Conservation (phyloP, 2,797 vertebrate genomes). For the Hoplostethus atlanticus region DNA sequence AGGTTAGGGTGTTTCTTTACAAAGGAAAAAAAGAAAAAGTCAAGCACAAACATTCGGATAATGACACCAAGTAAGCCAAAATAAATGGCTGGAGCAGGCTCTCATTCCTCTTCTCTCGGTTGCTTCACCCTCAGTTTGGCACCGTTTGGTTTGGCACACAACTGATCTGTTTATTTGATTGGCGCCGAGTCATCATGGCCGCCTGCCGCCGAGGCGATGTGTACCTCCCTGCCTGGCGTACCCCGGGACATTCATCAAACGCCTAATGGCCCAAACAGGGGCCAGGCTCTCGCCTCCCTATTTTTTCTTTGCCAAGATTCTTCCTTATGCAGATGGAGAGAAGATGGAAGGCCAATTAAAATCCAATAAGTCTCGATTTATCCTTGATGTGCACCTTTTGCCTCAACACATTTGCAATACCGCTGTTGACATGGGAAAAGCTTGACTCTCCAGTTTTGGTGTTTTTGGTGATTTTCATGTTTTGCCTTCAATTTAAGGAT, state of each 20-base stretch:
- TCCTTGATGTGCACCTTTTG: conserved; percentile 37
- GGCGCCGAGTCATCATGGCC: conserved; percentile 58
- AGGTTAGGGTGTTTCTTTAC: background rate
- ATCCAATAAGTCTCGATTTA: conserved; percentile 63
- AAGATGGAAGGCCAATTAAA: conserved; percentile 60
- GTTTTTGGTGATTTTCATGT: too few species aligned
- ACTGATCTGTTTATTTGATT: conserved; percentile 71
- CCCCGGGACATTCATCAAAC: conserved; percentile 69
- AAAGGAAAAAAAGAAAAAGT: background rate
- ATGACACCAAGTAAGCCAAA: conserved; percentile 7
- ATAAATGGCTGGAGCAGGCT: conserved; percentile 24
- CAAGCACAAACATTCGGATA: conserved; percentile 17
- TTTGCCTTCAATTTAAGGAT: background rate
- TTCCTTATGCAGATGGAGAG: conserved; percentile 66
- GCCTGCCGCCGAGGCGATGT: conserved; percentile 53
- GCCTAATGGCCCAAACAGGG: conserved; percentile 72
- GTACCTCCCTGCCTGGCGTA: conserved; percentile 54
- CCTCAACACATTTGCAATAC: conserved; percentile 15
- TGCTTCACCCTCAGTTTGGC: conserved; percentile 52
- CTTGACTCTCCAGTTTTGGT: too few species aligned
- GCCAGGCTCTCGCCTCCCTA: conserved; percentile 48
- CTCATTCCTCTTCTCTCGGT: conserved; percentile 23
- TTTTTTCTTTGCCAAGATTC: conserved; percentile 47
- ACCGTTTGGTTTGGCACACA: conserved; percentile 63
- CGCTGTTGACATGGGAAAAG: conserved; percentile 10